Base-by-base conservation (phyloP, 2,797 vertebrate genomes). In the Chiloscyllium punctatum region DNA sequence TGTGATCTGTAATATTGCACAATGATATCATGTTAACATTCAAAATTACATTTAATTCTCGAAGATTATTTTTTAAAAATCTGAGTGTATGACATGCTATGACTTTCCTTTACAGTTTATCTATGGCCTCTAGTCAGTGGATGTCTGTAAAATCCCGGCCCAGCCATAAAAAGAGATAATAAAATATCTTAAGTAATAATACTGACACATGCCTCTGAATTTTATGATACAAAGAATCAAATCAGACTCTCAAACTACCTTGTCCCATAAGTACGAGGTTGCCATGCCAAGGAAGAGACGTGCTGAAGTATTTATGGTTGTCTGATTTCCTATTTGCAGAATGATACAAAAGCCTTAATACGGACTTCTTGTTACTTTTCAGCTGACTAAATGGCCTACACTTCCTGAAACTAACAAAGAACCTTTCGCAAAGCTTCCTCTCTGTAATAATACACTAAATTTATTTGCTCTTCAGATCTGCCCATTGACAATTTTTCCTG, bases 391-490 rank as follows among this genome's bases (percentile, higher is more conserved):
- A 53, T 77, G 8, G n/a, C 68, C 37, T 30, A 71, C 0, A 2
- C 30, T 77, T 77, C 11, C 71, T 95, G 30, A 95, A 53, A 21
- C 21, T 51, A 95, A 53, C 42, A 74, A 95, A 74, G 94, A 77
- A 8, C 18, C 15, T 27, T 51, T 42, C 33, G 69, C 48, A 37
- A 94, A 68, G 42, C 33, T 53, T 74, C 53, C 87, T 30, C 87
- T 72, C 48, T 27, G 42, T 77, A 77, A n/a, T 8, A 74, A 94
- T 74, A 33, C 69, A 16, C 7, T 42, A 33, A 18, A 74, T 94
- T 48, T 53, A 95, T 95, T 51, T 72, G 68, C 42, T 95, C 94
- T 95, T 95, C 68, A 94, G 68, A 74, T 53, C 68, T 51, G 42
- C 30, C 27, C 30, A 57, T 51, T 27, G 94, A 51, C 42, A 77